Conservation (phyloP, 2,888 invertebrate species). For the Eucera pruinosa region DNA sequence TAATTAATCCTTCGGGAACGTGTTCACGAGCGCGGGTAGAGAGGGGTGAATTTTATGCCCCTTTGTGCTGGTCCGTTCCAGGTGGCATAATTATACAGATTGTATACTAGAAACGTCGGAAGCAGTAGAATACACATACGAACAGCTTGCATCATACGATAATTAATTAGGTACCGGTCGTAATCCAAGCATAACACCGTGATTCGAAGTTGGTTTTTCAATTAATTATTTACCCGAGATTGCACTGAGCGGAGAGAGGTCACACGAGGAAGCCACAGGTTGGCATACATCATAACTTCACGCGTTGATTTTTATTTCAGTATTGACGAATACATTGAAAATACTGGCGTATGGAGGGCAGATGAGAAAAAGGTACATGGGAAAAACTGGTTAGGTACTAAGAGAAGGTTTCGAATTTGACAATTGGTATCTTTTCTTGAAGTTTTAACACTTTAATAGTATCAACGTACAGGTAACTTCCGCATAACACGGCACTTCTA, state of each 20-base stretch:
- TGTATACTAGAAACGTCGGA: not conserved
- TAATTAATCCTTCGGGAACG: constrained; percentile 35
- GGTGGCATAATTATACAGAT: constrained; percentile 33
- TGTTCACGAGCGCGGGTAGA: not conserved
- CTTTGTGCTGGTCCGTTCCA: not conserved
- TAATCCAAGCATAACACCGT: constrained; percentile 7
- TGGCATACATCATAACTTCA: constrained; percentile 7
- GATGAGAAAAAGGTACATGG: no score
- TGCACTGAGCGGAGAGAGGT: no score
- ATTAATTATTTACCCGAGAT: constrained; percentile 30
- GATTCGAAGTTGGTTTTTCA: constrained; percentile 38
- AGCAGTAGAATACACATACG: not conserved
- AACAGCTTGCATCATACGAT: constrained; percentile 1
- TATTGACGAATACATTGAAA: not conserved
- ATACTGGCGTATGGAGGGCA: not conserved
- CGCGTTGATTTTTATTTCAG: not conserved
- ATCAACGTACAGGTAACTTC: no score
- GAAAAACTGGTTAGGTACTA: no score
- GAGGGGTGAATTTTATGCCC: constrained; percentile 14
- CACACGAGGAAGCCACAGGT: constrained; percentile 29
- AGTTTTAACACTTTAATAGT: no score
- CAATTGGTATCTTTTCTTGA: no score
- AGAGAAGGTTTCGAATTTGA: no score
- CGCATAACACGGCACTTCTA: no score
- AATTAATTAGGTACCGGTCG: constrained; percentile 40